phyloP scores from a whole-genome alignment of 30 jellyfish, hydroid and myxozoan species.

The Catostylus mosaicus region DNA sequence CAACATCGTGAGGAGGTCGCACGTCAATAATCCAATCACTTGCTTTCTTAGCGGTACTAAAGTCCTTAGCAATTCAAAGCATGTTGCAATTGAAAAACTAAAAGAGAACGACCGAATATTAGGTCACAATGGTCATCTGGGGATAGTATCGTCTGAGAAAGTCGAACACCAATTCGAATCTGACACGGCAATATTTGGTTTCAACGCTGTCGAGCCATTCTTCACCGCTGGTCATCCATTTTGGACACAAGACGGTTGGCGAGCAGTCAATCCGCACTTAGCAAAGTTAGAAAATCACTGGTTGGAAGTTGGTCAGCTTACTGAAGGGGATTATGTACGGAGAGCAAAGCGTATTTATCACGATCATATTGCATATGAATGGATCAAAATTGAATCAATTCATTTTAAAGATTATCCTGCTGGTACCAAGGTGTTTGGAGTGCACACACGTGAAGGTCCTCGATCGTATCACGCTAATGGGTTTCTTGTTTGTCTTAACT shows the following conservation, averaged over 20 bases:
- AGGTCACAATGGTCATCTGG: constrained; percentile 36
- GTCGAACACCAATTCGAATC: constrained; percentile 15
- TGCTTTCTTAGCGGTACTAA: constrained; percentile 40
- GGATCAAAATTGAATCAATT: constrained; percentile 27
- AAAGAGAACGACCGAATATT: constrained; percentile 15
- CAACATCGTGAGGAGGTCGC: neutral
- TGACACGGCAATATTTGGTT: constrained; percentile 48
- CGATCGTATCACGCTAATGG: constrained; percentile 70
- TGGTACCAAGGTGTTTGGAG: constrained; percentile 57
- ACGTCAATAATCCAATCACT: neutral
- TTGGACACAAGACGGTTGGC: constrained; percentile 76
- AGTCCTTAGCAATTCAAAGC: constrained; percentile 5
- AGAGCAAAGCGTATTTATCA: neutral
- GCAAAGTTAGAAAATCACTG: constrained; percentile 51
- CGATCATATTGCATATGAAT: constrained; percentile 25
- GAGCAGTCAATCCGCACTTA: constrained; percentile 62
- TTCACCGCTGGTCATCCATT: constrained; percentile 61
- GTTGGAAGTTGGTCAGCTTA: constrained; percentile 63
- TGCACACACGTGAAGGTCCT: constrained; percentile 65
- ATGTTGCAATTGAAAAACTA: constrained; percentile 34
- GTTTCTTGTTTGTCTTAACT: constrained; percentile 34
- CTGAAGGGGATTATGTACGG: constrained; percentile 62
- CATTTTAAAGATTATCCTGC: constrained; percentile 35
- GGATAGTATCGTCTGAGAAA: constrained; percentile 45
- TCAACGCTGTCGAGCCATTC: constrained; percentile 46